A percentile compares a stretch with the other conserved stretches of the same genome.
These are phyloP conservation scores for Poeciliopsis gracilis DNA, from an alignment of 2,797 vertebrate genomes.

Conservation along the genomic window DNA sequence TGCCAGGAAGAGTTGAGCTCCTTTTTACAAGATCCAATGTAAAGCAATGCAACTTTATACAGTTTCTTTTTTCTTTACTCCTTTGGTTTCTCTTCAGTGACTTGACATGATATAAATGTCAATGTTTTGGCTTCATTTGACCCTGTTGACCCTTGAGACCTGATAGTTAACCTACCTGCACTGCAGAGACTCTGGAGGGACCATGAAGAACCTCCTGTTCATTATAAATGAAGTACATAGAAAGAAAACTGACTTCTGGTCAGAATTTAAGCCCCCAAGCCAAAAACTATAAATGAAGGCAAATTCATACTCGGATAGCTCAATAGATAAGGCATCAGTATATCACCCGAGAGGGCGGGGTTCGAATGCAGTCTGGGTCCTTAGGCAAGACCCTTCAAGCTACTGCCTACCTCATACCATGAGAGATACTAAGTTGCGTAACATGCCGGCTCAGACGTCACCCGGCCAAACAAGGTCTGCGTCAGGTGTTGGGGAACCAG, in stretches of 20 bases:
- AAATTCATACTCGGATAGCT: neutral
- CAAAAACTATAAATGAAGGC: conserved; percentile 19
- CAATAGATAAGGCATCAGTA: no score
- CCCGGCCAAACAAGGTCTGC: no score
- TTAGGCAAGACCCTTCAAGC: no score
- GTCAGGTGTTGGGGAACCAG: no score
- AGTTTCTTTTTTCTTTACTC: neutral
- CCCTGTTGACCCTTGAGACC: conserved; percentile 21
- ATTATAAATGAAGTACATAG: conserved; percentile 47
- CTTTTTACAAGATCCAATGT: neutral
- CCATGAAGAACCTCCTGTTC: conserved; percentile 29
- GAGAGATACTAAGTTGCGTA: no score
- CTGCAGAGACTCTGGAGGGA: conserved; percentile 9
- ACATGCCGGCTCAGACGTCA: no score
- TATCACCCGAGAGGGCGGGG: no score
- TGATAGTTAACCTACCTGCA: conserved; percentile 39
- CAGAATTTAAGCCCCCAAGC: conserved; percentile 32
- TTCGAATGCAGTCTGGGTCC: no score
- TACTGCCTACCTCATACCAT: no score
- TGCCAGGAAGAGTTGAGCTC: neutral
- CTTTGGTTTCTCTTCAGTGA: neutral
- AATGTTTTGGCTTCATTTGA: neutral
- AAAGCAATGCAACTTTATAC: neutral
- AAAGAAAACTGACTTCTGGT: conserved; percentile 52
- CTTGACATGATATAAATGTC: neutral